Percentiles rank a stretch among this genome's conserved stretches.
phyloP scores from a whole-genome alignment of 2,113 vertebrate genomes.

The Tupaia chinensis region DNA sequence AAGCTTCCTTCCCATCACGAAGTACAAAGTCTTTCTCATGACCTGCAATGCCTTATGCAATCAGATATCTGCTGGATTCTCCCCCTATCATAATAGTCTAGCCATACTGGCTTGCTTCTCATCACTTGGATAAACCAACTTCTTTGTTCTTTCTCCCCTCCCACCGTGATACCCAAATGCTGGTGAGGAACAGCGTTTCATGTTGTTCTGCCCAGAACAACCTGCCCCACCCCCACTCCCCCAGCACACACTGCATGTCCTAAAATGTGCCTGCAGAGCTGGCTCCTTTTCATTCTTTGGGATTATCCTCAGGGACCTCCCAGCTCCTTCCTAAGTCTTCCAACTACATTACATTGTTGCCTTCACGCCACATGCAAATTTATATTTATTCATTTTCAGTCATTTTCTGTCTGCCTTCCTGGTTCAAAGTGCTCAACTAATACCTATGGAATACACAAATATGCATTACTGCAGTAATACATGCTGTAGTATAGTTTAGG shows the following conservation, averaged over 20 bases:
- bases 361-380: background rate
- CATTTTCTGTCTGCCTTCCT: background rate
- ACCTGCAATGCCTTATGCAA: background rate
- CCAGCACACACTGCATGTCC: too few species aligned
- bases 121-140: background rate
- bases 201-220: background rate
- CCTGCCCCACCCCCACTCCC: rapidly evolving
- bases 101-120: background rate
- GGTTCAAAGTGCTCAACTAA: background rate
- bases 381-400: background rate
- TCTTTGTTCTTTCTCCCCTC: background rate
- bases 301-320: background rate
- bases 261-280: background rate
- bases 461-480: background rate
- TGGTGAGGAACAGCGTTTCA: too few species aligned
- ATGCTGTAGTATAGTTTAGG: background rate
- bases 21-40: background rate
- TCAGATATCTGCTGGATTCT: too few species aligned
- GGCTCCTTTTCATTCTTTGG: background rate
- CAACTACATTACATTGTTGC: background rate
- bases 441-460: background rate
- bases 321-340: background rate
- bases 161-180: background rate
- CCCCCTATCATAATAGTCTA: background rate
- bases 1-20: background rate